Conservation (phyloP, 2,888 invertebrate species). For the Caenorhabditis doughertyi region DNA sequence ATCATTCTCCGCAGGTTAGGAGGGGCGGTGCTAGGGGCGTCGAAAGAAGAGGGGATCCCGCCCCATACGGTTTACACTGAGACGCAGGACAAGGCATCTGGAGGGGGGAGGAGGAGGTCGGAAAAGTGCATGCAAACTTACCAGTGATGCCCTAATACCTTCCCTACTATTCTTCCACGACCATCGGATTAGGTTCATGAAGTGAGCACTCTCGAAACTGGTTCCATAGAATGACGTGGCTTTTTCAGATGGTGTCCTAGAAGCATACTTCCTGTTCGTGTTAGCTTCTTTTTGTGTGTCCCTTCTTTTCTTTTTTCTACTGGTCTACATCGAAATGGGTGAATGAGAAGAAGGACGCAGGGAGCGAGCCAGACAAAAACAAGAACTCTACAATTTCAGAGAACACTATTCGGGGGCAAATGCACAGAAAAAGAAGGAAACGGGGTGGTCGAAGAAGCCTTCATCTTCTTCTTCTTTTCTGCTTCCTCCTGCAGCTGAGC, state of each 20-base stretch:
- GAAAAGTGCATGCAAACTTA: conserved; percentile 58
- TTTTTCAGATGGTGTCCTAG: conserved; percentile 21
- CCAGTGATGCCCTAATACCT: conserved; percentile 25
- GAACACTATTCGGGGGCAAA: conserved; percentile 28
- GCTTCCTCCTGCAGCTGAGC: conserved; percentile 34
- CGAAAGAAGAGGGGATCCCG: conserved; percentile 7
- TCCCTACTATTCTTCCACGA: background rate
- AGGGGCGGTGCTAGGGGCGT: conserved; percentile 1
- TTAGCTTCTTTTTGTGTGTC: conserved; percentile 10
- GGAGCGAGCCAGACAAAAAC: conserved; percentile 32
- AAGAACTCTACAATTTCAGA: conserved; percentile 45
- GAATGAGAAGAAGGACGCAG: conserved; percentile 14
- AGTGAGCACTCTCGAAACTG: background rate
- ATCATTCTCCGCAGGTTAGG: conserved; percentile 20
- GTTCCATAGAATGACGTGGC: conserved; percentile 54
- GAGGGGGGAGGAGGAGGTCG: conserved; percentile 13
- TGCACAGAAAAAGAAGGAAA: conserved; percentile 8
- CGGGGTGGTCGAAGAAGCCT: conserved; percentile 15
- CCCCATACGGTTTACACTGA: conserved; percentile 47
- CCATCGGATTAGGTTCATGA: conserved; percentile 30
- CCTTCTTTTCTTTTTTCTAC: background rate
- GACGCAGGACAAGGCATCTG: conserved; percentile 43
- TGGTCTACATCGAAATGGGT: conserved; percentile 25
- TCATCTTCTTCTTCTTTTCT: conserved; percentile 8
- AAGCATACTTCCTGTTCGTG: conserved; percentile 48